phyloP scores from a whole-genome alignment of 2,888 invertebrate species.

The Protophormia terraenovae region DNA sequence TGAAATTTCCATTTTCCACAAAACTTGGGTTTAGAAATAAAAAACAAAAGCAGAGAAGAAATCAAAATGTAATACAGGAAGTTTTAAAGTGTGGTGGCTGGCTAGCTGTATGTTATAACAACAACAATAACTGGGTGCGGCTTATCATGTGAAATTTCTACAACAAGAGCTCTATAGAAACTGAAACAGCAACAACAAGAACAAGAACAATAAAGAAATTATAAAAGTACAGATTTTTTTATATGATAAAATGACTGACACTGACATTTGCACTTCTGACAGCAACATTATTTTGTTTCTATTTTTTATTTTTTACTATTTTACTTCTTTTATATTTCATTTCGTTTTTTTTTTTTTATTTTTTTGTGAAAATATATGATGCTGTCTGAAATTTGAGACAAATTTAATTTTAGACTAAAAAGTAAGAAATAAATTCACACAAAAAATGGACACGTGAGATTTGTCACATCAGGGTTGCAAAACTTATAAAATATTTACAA shows the following conservation, averaged over 20 bases:
- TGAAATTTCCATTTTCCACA: slow-evolving; percentile 50
- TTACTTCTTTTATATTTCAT: slow-evolving; percentile 9
- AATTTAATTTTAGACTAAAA: slow-evolving; percentile 66
- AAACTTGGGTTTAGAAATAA: slow-evolving; percentile 40
- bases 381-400: slow-evolving; percentile 67
- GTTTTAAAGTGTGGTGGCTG: slow-evolving; percentile 39
- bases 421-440: slow-evolving; percentile 51
- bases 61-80: slow-evolving; percentile 39
- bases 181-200: too few species aligned
- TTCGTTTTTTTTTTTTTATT: not conserved
- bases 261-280: slow-evolving; percentile 68
- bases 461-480: slow-evolving; percentile 67
- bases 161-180: not conserved
- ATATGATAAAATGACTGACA: slow-evolving; percentile 64
- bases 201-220: slow-evolving; percentile 35
- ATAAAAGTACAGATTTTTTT: slow-evolving; percentile 42
- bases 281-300: slow-evolving; percentile 52
- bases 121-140: slow-evolving; percentile 51
- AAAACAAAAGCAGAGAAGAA: not conserved
- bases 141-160: slow-evolving; percentile 39
- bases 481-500: slow-evolving; percentile 67
- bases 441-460: slow-evolving; percentile 66
- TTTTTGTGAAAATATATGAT: slow-evolving; percentile 40
- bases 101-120: not conserved
- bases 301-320: slow-evolving; percentile 25